phyloP scores from a whole-genome alignment of 2,888 invertebrate genomes.

The Taphrorychus bicolor region DNA sequence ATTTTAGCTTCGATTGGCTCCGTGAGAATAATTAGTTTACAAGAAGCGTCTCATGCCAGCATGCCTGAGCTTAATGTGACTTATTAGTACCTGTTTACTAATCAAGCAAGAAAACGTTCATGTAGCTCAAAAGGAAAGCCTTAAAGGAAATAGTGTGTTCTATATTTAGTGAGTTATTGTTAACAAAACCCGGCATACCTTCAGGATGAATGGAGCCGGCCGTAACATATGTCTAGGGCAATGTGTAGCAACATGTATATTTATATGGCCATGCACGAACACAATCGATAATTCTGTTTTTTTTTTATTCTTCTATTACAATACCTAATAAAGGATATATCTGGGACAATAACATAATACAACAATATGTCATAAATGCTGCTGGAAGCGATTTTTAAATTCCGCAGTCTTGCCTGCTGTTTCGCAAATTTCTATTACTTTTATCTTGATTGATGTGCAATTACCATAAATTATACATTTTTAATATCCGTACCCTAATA shows the following conservation, averaged over 20 bases:
- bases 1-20: neutral
- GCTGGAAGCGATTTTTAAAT: neutral
- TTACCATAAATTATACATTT: too few relatives aligned
- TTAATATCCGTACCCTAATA: too few relatives aligned
- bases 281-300: neutral
- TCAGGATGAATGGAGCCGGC: constrained; percentile 14
- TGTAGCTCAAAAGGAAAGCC: constrained; percentile 25
- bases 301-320: neutral
- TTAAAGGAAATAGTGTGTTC: constrained; percentile 28
- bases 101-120: constrained; percentile 23
- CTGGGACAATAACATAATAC: neutral
- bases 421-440: too few relatives aligned
- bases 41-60: constrained; percentile 3
- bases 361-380: neutral
- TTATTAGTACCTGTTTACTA: constrained; percentile 31
- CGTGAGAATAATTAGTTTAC: constrained; percentile 9
- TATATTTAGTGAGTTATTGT: constrained; percentile 29
- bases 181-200: constrained; percentile 25
- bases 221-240: neutral
- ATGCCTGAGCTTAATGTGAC: neutral
- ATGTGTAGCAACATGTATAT: neutral
- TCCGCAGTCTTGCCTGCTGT: too few relatives aligned
- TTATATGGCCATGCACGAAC: neutral
- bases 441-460: too few relatives aligned
- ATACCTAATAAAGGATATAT: neutral